Percentiles rank a stretch among this genome's conserved stretches.
These are phyloP conservation scores for Thunnus thynnus DNA, from an alignment of 2,113 vertebrate species.

Conservation along the genomic window DNA sequence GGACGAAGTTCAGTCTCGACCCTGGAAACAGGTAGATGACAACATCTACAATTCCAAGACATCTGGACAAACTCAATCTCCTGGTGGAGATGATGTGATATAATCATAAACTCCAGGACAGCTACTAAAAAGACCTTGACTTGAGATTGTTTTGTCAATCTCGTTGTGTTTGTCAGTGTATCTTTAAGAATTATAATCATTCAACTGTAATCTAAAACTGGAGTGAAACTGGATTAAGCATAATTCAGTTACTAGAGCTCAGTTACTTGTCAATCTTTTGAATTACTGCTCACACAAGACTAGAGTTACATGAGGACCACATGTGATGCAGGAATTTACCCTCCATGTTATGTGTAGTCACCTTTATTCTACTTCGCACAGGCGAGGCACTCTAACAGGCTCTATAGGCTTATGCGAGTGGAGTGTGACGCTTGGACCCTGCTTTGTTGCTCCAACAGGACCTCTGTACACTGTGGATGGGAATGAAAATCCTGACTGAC, in stretches of 20 bases:
- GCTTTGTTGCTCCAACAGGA: conserved; percentile 9
- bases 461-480: not conserved
- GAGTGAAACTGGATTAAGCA: conserved; percentile 30
- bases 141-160: not conserved
- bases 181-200: conserved; percentile 4
- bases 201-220: conserved; percentile 1
- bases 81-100: too few species aligned
- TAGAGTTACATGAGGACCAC: conserved; percentile 45
- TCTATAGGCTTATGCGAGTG: not conserved
- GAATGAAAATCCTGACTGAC: conserved; percentile 23
- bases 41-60: not conserved
- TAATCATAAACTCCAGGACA: not conserved
- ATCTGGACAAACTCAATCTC: too few species aligned
- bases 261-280: conserved; percentile 39
- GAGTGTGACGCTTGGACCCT: conserved; percentile 17
- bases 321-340: conserved; percentile 29
- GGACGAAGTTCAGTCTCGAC: too few species aligned
- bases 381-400: conserved; percentile 12
- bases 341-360: conserved; percentile 25
- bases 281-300: conserved; percentile 40
- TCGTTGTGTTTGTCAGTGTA: not conserved
- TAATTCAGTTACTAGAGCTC: conserved; percentile 31
- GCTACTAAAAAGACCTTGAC: not conserved
- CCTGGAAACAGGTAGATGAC: not conserved
- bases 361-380: conserved; percentile 45